Percentiles rank a stretch among this genome's conserved stretches.
phyloP scores from a whole-genome alignment of 2,888 invertebrate species.

The Melanostoma mellinum region DNA sequence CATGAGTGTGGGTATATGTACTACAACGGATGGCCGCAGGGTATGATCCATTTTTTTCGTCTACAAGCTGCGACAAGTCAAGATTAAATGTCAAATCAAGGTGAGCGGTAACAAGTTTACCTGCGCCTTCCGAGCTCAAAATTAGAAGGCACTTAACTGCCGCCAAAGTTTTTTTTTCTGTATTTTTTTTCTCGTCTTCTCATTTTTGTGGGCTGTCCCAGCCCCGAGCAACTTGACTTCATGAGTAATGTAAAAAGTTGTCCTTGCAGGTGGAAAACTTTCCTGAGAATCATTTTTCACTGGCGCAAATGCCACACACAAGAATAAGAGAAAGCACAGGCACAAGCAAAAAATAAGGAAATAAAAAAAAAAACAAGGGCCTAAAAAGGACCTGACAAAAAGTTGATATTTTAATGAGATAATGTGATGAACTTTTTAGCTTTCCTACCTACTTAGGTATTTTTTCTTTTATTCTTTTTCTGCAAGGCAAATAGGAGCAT shows the following conservation, averaged over 20 bases:
- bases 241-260: constrained; percentile 71
- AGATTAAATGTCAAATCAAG: constrained; percentile 73
- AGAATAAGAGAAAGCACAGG: constrained; percentile 9
- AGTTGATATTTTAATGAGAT: constrained; percentile 72
- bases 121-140: constrained; percentile 52
- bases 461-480: neutral
- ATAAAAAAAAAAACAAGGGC: constrained; percentile 8
- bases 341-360: neutral
- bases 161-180: constrained; percentile 62
- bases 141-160: constrained; percentile 73
- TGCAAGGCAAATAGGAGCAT: constrained; percentile 20
- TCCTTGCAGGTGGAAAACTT: constrained; percentile 69
- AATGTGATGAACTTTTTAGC: constrained; percentile 68
- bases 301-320: constrained; percentile 54
- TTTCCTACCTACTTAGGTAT: neutral
- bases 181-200: constrained; percentile 8
- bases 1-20: neutral
- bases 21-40: constrained; percentile 61
- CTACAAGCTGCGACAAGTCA: constrained; percentile 70
- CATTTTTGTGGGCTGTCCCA: neutral
- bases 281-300: constrained; percentile 64
- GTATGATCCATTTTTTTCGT: constrained; percentile 68
- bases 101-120: constrained; percentile 72
- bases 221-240: neutral
- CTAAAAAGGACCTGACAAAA: constrained; percentile 51